Evolutionary conservation across 2,888 invertebrate genomes (phyloP), one percentile per base, ranked within the genome.

Genomic region (Andricus curvator): DNA sequence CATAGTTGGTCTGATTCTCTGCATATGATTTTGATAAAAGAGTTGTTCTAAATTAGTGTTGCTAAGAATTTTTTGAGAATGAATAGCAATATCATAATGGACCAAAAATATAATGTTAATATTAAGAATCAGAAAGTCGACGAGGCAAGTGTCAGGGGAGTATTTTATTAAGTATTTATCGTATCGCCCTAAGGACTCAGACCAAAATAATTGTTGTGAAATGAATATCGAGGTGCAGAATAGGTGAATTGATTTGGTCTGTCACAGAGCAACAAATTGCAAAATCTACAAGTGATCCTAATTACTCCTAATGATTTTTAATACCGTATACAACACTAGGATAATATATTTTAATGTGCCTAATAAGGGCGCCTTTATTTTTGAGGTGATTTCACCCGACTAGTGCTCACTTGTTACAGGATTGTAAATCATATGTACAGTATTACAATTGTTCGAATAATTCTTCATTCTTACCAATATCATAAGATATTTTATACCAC

Each of bases 41-140:
- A 51, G 33, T 78, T 48, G 66, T 66, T 51, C 25, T 78, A 41
- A 64, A 79, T 22, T 79, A 48, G 44, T 25, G 74, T 70, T 48
- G 33, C 65, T 29, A 33, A 67, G 13, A 56, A 78, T 22, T 70
- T 44, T 70, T 70, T 74, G 41, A 65, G 25, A 51, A 29, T 66
- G 77, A 80, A 65, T 84, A 83, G 82, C 82, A 83, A 84, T 83
- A 83, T 85, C 77, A 66, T 65, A 84, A 84, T 33, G 85, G 84
- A 85, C 85, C 84, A 85, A 85, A 85, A 84, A 85, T 82, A 70
- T 84, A 80, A 80, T 62, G 22, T 70, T 84, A 85, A 83, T 81
- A 79, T 74, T 82, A 79, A 29, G 22, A 70, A 78, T 79, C 56
- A 74, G 20, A 33, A 74, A 56, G 29, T 56, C n/a, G 51, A 51